These are phyloP conservation scores for Pardosa pseudoannulata DNA, from an alignment of 2,888 invertebrate genomes.

Conservation along the genomic window DNA sequence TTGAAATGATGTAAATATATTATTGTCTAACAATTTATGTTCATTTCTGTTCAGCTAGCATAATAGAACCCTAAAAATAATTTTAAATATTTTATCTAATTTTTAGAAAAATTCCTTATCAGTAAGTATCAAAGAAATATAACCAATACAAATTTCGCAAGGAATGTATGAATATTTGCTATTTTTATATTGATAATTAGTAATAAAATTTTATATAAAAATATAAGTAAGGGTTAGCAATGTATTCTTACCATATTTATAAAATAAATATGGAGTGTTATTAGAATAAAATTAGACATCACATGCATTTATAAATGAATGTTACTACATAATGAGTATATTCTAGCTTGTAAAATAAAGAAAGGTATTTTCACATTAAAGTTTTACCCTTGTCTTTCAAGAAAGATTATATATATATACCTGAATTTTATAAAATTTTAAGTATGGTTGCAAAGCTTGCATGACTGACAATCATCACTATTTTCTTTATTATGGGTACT, in stretches of 20 bases:
- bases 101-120: background rate
- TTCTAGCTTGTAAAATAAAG: background rate
- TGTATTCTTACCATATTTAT: slow-evolving; percentile 4
- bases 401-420: background rate
- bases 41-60: too few relatives aligned
- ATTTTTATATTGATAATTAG: slow-evolving; percentile 2
- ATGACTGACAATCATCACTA: background rate
- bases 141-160: background rate
- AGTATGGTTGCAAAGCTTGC: background rate
- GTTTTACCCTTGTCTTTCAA: background rate
- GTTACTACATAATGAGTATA: background rate
- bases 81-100: too few relatives aligned
- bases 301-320: background rate
- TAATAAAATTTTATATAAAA: slow-evolving; percentile 3
- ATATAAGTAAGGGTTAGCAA: background rate
- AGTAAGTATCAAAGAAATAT: background rate
- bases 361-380: background rate
- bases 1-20: background rate
- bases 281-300: background rate
- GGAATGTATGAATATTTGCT: background rate
- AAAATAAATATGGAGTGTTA: background rate
- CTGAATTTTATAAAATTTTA: background rate
- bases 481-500: background rate
- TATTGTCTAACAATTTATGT: too few relatives aligned
- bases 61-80: too few relatives aligned